phyloP scores from a whole-genome alignment of 2,888 invertebrate species.

The Pyrochroa serraticornis region DNA sequence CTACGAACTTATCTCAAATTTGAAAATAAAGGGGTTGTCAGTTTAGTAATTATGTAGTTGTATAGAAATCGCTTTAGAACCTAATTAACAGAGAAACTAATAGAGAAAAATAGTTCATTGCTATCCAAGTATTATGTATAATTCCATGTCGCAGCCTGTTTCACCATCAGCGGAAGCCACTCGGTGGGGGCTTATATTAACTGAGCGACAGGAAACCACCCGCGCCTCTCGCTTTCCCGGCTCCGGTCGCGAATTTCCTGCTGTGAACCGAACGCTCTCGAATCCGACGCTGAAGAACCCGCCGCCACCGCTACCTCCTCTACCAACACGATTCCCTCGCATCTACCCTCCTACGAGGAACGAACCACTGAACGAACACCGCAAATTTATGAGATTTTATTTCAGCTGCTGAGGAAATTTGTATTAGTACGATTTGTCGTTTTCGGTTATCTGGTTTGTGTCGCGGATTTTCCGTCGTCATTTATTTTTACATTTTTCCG shows the following conservation, averaged over 20 bases:
- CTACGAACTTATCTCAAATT: too few species aligned
- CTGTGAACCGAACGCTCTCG: slow-evolving; percentile 28
- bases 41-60: too few species aligned
- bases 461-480: slow-evolving; percentile 40
- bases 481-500: slow-evolving; percentile 50
- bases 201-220: slow-evolving; percentile 45
- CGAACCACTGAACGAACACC: slow-evolving; percentile 12
- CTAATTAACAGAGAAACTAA: too few species aligned
- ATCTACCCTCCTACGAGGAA: too few species aligned
- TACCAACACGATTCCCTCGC: neutral
- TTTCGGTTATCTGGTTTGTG: slow-evolving; percentile 42
- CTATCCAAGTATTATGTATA: neutral
- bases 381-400: slow-evolving; percentile 44
- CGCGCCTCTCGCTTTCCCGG: slow-evolving; percentile 46
- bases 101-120: too few species aligned
- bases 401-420: slow-evolving; percentile 46
- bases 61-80: too few species aligned
- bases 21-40: too few species aligned
- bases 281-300: slow-evolving; percentile 13
- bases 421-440: slow-evolving; percentile 50
- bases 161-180: slow-evolving; percentile 24
- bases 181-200: slow-evolving; percentile 30
- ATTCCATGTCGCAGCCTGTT: slow-evolving; percentile 10
- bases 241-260: slow-evolving; percentile 50
- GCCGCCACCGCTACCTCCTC: neutral